A percentile compares a stretch with the other conserved stretches of the same genome.
phyloP scores from a whole-genome alignment of 2,888 invertebrate species.

The Chymomyza fuscimana region DNA sequence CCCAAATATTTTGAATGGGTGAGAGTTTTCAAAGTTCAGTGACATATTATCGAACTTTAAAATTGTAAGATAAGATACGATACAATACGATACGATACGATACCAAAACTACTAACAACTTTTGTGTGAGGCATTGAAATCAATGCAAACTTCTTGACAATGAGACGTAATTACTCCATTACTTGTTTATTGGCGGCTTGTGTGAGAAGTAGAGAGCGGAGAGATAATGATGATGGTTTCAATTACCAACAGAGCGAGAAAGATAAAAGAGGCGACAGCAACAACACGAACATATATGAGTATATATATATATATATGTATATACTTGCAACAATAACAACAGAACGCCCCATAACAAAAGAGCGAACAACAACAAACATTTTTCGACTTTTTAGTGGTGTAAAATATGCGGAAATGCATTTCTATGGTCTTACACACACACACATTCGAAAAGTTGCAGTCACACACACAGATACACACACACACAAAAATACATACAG shows the following conservation, averaged over 20 bases:
- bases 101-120: not conserved
- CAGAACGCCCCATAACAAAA: slow-evolving; percentile 54
- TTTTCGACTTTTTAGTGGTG: slow-evolving; percentile 70
- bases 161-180: slow-evolving; percentile 65
- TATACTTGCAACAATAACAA: slow-evolving; percentile 20
- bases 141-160: slow-evolving; percentile 58
- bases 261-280: slow-evolving; percentile 5
- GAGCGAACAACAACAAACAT: slow-evolving; percentile 72
- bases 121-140: slow-evolving; percentile 38
- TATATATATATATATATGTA: no score
- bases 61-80: slow-evolving; percentile 43
- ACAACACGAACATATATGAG: slow-evolving; percentile 4
- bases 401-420: slow-evolving; percentile 76
- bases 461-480: slow-evolving; percentile 7
- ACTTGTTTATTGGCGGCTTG: slow-evolving; percentile 55
- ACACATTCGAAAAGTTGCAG: slow-evolving; percentile 3
- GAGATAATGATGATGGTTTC: slow-evolving; percentile 70
- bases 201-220: slow-evolving; percentile 20
- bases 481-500: not conserved
- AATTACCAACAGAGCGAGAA: slow-evolving; percentile 47
- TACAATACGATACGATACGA: not conserved
- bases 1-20: not conserved
- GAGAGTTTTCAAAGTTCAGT: slow-evolving; percentile 45
- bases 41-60: slow-evolving; percentile 41
- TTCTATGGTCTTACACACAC: slow-evolving; percentile 67